Percentiles rank a stretch among this genome's conserved stretches.
phyloP scores from a whole-genome alignment of 1,140 invertebrate genomes.

The Drosophila mojavensis region DNA sequence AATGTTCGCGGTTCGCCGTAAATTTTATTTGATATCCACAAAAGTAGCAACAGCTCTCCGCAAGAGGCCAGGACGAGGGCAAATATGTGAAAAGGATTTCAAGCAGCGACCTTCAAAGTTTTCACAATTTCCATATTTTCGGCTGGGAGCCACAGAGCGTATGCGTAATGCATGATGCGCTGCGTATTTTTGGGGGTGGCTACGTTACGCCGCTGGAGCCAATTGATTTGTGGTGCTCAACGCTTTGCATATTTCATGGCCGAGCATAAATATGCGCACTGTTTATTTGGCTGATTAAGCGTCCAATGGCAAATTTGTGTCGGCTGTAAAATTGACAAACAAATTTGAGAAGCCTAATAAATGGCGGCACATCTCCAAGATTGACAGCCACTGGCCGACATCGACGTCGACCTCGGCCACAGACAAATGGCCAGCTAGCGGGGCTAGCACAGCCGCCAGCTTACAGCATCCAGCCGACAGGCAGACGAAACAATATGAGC shows the following conservation, averaged over 20 bases:
- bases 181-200: neutral
- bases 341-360: conserved; percentile 46
- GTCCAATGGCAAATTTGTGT: conserved; percentile 6
- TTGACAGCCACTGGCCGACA: conserved; percentile 39
- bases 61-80: neutral
- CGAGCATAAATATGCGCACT: neutral
- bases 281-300: conserved; percentile 29
- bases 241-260: conserved; percentile 7
- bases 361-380: conserved; percentile 43
- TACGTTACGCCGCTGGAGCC: neutral
- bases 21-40: conserved; percentile 40
- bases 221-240: conserved; percentile 4
- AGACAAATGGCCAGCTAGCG: conserved; percentile 54
- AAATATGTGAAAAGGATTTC: conserved; percentile 30
- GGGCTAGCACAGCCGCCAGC: conserved; percentile 13
- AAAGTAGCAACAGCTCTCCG: neutral
- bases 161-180: conserved; percentile 23
- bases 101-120: conserved; percentile 39
- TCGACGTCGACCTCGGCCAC: conserved; percentile 1
- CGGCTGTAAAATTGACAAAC: conserved; percentile 32
- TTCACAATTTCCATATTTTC: conserved; percentile 58
- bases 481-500: conserved; percentile 25
- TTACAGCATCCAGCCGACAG: conserved; percentile 31
- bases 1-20: conserved; percentile 34
- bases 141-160: conserved; percentile 19